These are phyloP conservation scores for Carabus problematicus DNA, from an alignment of 2,888 invertebrate species.

Conservation along the genomic window DNA sequence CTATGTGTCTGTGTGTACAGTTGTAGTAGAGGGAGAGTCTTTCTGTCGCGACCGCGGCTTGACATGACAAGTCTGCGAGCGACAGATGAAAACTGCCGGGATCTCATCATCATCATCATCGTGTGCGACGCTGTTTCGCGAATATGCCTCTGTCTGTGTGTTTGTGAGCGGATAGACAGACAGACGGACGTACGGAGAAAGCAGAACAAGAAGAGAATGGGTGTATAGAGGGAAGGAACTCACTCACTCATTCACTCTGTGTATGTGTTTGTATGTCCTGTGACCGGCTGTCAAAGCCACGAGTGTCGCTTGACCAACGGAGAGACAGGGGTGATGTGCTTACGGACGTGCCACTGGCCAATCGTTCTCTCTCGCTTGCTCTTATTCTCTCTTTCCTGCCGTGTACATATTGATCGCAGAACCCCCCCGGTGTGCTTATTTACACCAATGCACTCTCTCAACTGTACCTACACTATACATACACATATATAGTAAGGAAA, in stretches of 20 bases:
- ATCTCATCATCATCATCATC: slow-evolving; percentile 50
- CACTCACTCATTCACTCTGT: background rate
- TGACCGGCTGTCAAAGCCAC: slow-evolving; percentile 19
- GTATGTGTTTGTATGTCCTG: slow-evolving; percentile 6
- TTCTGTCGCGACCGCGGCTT: slow-evolving; percentile 23
- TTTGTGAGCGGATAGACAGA: slow-evolving; percentile 1
- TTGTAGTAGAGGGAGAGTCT: slow-evolving; percentile 22
- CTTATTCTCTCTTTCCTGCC: slow-evolving; percentile 7
- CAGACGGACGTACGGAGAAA: slow-evolving; percentile 3
- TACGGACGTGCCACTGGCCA: slow-evolving; percentile 2
- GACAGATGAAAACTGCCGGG: slow-evolving; percentile 52
- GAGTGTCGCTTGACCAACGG: slow-evolving; percentile 17
- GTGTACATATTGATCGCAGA: slow-evolving; percentile 15
- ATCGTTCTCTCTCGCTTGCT: background rate
- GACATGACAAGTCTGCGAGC: slow-evolving; percentile 51
- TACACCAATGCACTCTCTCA: slow-evolving; percentile 12
- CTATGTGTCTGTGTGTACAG: slow-evolving; percentile 8
- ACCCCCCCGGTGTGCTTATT: background rate
- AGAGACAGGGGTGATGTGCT: slow-evolving; percentile 18
- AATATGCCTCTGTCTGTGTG: slow-evolving; percentile 25
- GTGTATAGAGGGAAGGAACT: background rate
- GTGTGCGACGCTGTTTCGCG: slow-evolving; percentile 38
- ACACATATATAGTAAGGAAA: background rate
- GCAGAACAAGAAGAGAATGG: slow-evolving; percentile 4
- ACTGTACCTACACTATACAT: background rate